Percentiles rank a stretch among this genome's conserved stretches.
Evolutionary conservation across 2,888 invertebrate genomes (phyloP).

Genomic region (Physocephala rufipes): DNA sequence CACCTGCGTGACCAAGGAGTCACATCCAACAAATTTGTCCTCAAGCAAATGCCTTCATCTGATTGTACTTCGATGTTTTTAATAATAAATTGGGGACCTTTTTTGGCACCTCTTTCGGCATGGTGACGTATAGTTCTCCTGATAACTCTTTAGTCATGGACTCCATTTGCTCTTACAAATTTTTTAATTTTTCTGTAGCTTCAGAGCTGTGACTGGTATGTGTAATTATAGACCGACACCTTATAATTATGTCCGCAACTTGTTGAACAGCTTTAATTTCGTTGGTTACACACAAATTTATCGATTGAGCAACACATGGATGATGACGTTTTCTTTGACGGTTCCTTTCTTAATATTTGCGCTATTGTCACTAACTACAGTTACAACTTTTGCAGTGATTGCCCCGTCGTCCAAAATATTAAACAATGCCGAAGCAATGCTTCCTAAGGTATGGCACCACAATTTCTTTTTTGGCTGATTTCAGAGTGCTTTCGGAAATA

Average conservation of each 20-base stretch:
- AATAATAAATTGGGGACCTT: neutral
- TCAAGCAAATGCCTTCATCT: neutral
- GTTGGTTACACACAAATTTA: slow-evolving; percentile 25
- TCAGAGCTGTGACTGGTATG: slow-evolving; percentile 5
- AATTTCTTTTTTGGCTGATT: slow-evolving; percentile 30
- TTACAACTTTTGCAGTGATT: slow-evolving; percentile 21
- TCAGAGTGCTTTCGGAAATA: slow-evolving; percentile 15
- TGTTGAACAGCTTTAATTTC: slow-evolving; percentile 13
- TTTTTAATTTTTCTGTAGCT: slow-evolving; percentile 13
- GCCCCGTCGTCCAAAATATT: slow-evolving; percentile 35
- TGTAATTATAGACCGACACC: slow-evolving; percentile 1
- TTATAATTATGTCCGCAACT: neutral
- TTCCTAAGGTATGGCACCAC: slow-evolving; percentile 28
- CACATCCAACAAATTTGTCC: slow-evolving; percentile 1
- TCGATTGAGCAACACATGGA: slow-evolving; percentile 28
- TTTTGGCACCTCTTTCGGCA: slow-evolving; percentile 12
- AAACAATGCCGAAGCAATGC: slow-evolving; percentile 22
- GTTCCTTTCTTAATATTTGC: slow-evolving; percentile 16
- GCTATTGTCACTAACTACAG: slow-evolving; percentile 31
- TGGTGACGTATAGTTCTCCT: slow-evolving; percentile 10
- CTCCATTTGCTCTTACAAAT: slow-evolving; percentile 18
- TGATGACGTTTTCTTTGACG: slow-evolving; percentile 32
- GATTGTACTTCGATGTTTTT: neutral
- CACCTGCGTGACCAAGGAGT: neutral
- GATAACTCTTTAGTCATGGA: slow-evolving; percentile 13